A percentile compares a stretch with the other conserved stretches of the same genome.
Evolutionary conservation across 2,113 vertebrate genomes (phyloP).

Genomic region (Pygoscelis antarcticus): DNA sequence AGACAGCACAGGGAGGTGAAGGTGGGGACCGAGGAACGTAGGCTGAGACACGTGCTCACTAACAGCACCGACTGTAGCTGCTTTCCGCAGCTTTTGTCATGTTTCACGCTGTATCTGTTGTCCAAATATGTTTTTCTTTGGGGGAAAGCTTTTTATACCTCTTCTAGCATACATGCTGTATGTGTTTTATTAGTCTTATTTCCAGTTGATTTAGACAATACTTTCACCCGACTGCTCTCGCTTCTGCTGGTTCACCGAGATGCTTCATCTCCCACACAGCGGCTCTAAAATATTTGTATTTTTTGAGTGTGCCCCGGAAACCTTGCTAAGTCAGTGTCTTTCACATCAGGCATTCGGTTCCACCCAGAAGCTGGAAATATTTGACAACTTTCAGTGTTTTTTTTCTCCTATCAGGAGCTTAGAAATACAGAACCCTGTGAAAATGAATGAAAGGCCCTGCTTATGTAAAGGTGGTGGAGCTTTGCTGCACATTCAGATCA

Average conservation of each 20-base stretch:
- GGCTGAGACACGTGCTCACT: rapidly evolving
- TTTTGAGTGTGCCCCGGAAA: background rate
- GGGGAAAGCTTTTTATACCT: background rate
- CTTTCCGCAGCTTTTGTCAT: background rate
- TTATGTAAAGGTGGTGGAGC: background rate
- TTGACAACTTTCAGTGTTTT: background rate
- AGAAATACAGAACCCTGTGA: background rate
- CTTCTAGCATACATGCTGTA: background rate
- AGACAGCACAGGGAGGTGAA: background rate
- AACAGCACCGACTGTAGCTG: background rate
- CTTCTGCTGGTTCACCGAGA: background rate
- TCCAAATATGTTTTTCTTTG: background rate
- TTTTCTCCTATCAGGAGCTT: background rate
- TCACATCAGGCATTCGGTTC: background rate
- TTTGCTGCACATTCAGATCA: background rate
- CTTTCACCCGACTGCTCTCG: rapidly evolving
- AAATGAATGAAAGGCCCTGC: background rate
- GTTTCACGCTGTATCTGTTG: background rate
- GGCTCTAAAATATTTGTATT: background rate
- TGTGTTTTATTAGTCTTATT: background rate
- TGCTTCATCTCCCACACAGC: background rate
- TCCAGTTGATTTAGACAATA: background rate
- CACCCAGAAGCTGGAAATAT: background rate
- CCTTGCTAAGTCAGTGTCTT: background rate
- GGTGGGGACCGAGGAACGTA: background rate